These are phyloP conservation scores for Gymnopithys bicolor DNA, from an alignment of 2,797 vertebrate species.

Conservation along the genomic window DNA sequence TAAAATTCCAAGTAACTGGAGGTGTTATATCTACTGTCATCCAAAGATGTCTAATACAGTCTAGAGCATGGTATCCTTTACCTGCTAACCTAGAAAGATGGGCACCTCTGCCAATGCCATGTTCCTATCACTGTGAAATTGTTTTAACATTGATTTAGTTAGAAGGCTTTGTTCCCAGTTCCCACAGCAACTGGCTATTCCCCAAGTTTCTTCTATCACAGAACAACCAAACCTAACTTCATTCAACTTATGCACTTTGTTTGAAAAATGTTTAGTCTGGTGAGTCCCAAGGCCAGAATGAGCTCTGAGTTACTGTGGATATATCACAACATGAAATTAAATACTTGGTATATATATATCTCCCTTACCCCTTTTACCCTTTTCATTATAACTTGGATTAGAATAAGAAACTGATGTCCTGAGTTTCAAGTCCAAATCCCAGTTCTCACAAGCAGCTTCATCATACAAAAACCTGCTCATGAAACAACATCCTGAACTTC, in stretches of 20 bases:
- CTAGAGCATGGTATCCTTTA: neutral
- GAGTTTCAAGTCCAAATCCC: neutral
- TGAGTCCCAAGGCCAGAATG: neutral
- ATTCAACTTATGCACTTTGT: neutral
- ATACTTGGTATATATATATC: neutral
- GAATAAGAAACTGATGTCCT: neutral
- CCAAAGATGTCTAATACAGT: neutral
- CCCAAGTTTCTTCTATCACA: neutral
- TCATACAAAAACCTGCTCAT: neutral
- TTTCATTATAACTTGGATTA: neutral
- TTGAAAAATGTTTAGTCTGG: neutral
- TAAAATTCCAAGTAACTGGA: neutral
- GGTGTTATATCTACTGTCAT: neutral
- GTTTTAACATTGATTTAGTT: slow-evolving; percentile 60
- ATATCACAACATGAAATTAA: neutral
- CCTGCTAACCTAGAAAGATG: slow-evolving; percentile 55
- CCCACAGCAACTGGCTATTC: slow-evolving; percentile 34
- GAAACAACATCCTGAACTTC: neutral
- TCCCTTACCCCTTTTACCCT: neutral
- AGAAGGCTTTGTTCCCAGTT: slow-evolving; percentile 16
- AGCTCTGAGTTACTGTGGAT: neutral
- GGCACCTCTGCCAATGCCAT: neutral
- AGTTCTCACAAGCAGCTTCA: neutral
- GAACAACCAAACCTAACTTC: slow-evolving; percentile 31
- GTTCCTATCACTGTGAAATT: slow-evolving; percentile 30